Conservation (phyloP, 2,113 vertebrate species). For the rabbit (Oryctolagus cuniculus) region DNA sequence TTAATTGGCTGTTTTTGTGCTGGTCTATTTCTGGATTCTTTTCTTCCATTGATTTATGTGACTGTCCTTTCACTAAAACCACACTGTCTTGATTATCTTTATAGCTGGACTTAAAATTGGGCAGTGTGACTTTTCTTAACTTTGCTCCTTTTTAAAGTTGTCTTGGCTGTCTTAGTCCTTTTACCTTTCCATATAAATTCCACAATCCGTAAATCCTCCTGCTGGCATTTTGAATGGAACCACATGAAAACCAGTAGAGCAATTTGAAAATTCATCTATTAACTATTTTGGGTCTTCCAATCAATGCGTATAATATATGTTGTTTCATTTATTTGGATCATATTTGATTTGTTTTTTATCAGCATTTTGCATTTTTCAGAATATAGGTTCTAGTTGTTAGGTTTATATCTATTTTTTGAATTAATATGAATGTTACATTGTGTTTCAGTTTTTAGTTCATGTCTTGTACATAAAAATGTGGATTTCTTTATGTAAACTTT, state of each 20-base stretch:
- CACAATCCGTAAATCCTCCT: conserved; percentile 1
- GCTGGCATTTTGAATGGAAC: background rate
- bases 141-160: conserved; percentile 26
- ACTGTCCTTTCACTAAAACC: background rate
- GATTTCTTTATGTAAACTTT: background rate
- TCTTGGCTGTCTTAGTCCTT: conserved; percentile 10
- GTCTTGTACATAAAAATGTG: background rate
- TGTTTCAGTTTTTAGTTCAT: conserved; percentile 41
- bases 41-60: background rate
- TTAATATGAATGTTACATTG: background rate
- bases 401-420: background rate
- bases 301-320: background rate
- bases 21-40: background rate
- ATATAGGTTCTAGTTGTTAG: background rate
- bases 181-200: background rate
- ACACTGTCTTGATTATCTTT: background rate
- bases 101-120: background rate
- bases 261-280: conserved; percentile 7
- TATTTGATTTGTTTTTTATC: conserved; percentile 25
- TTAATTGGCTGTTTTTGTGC: background rate
- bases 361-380: conserved; percentile 39
- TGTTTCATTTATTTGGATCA: conserved; percentile 16
- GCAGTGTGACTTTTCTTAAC: background rate
- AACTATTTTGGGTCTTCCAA: background rate
- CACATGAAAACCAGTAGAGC: background rate